A percentile compares a stretch with the other conserved stretches of the same genome.
Evolutionary conservation across 2,888 invertebrate species (phyloP).

Genomic region (Dicycla oo): DNA sequence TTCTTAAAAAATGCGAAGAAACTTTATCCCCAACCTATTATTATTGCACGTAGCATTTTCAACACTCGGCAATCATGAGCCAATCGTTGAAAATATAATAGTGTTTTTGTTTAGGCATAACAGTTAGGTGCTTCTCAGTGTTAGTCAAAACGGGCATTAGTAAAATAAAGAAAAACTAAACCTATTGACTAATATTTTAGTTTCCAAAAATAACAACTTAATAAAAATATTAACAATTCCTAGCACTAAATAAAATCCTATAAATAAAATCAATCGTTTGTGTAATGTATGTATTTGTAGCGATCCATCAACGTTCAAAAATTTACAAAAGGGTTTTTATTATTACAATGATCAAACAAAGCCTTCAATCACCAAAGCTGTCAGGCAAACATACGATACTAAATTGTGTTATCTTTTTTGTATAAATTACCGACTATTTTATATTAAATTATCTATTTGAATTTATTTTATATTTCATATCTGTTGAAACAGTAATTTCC

Average conservation of each 20-base stretch:
- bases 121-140: no score
- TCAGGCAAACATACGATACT: slow-evolving; percentile 50
- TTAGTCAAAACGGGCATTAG: neutral
- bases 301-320: slow-evolving; percentile 75
- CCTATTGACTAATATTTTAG: neutral
- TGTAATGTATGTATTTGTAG: slow-evolving; percentile 48
- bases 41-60: no score
- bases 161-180: slow-evolving; percentile 2
- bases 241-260: neutral
- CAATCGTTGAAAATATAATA: no score
- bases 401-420: slow-evolving; percentile 47
- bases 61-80: no score
- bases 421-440: slow-evolving; percentile 38
- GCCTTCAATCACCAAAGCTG: slow-evolving; percentile 74
- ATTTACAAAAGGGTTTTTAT: slow-evolving; percentile 63
- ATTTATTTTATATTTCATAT: neutral
- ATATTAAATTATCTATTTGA: neutral
- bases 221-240: neutral
- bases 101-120: no score
- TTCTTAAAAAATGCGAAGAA: no score
- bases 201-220: neutral
- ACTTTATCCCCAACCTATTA: no score
- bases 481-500: neutral
- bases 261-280: slow-evolving; percentile 29
- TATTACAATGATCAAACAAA: slow-evolving; percentile 64